Conservation (phyloP, 92 coral and sea anemone genomes). For the Zoanthus gigantus region DNA sequence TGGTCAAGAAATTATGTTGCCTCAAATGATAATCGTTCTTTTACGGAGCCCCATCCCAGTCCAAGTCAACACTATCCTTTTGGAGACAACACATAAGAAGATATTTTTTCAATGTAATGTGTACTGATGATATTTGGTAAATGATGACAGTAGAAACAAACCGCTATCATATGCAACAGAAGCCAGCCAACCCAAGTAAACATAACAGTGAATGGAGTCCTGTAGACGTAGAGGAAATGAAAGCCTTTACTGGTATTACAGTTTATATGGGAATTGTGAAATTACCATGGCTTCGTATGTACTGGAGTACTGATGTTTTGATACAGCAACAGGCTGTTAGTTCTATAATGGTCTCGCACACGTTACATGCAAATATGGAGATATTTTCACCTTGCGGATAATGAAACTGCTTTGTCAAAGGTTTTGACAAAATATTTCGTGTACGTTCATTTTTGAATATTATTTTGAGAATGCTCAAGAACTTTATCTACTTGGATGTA, state of each 20-base stretch:
- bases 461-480: constrained; percentile 1
- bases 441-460: constrained; percentile 10
- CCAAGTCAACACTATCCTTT: background rate
- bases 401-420: constrained; percentile 39
- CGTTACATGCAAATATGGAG: constrained; percentile 48
- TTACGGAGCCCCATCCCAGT: background rate
- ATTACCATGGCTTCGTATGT: constrained; percentile 45
- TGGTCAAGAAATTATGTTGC: background rate
- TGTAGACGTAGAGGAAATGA: constrained; percentile 57
- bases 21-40: background rate
- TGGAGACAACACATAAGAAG: background rate
- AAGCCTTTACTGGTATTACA: constrained; percentile 48
- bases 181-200: constrained; percentile 57
- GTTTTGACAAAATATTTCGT: constrained; percentile 48
- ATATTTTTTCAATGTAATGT: background rate
- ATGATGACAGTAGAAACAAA: background rate
- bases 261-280: constrained; percentile 59
- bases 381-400: constrained; percentile 62
- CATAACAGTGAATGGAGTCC: constrained; percentile 54
- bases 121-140: background rate
- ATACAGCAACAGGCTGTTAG: constrained; percentile 35
- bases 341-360: constrained; percentile 39
- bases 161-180: background rate
- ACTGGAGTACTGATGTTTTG: constrained; percentile 42
- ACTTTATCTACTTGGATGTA: constrained; percentile 17